Evolutionary conservation across 2,888 invertebrate species (phyloP).

Genomic region (Aricia artaxerxes): DNA sequence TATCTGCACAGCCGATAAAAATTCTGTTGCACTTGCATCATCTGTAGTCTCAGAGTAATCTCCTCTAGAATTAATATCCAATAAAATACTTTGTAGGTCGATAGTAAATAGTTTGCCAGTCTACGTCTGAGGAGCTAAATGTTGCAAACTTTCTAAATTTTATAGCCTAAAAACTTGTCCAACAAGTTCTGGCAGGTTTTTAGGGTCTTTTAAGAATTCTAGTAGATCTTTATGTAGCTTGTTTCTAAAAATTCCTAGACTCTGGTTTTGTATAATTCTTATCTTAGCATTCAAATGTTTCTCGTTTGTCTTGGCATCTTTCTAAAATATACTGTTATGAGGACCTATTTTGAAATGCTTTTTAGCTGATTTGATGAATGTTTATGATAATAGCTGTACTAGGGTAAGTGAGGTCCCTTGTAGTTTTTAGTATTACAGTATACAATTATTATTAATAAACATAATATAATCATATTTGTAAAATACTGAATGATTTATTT

Average conservation of each 20-base stretch:
- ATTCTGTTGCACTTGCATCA: not conserved
- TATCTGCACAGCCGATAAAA: not conserved
- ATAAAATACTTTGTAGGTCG: constrained; percentile 76
- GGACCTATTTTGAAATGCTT: not conserved
- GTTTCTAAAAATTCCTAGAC: constrained; percentile 19
- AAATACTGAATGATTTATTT: not conserved
- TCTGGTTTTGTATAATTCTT: constrained; percentile 20
- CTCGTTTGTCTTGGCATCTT: not conserved
- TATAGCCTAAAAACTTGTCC: constrained; percentile 47
- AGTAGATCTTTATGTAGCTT: constrained; percentile 29
- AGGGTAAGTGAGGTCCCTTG: not conserved
- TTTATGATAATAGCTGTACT: not conserved
- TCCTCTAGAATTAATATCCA: constrained; percentile 38
- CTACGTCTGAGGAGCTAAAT: constrained; percentile 68
- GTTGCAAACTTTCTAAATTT: constrained; percentile 76
- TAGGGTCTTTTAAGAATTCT: constrained; percentile 62
- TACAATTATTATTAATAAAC: not conserved
- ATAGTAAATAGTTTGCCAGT: constrained; percentile 58
- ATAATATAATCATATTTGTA: not conserved
- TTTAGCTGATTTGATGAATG: not conserved
- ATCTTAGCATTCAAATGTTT: constrained; percentile 11
- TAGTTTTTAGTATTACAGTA: not conserved
- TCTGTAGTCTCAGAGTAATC: not conserved
- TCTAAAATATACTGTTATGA: not conserved
- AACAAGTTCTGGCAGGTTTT: constrained; percentile 65